Conservation (phyloP, 2,797 vertebrate species). For the Threskiornis aethiopicus region DNA sequence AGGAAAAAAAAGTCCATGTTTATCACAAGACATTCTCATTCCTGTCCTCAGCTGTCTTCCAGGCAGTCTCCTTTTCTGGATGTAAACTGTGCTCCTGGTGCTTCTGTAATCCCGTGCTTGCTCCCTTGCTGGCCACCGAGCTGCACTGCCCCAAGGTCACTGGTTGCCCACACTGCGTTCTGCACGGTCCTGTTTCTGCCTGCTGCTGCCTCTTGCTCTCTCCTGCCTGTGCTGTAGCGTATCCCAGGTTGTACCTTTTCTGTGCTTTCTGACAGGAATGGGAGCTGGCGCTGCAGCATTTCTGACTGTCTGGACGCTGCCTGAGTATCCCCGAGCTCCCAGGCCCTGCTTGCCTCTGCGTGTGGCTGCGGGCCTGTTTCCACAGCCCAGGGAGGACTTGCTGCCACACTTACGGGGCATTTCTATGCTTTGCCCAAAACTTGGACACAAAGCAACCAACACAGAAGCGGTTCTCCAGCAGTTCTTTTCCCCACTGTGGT, state of each 20-base stretch:
- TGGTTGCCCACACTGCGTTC: rapidly evolving
- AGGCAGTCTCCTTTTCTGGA: background rate
- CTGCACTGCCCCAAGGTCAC: background rate
- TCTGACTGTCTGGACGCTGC: background rate
- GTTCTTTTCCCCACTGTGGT: background rate
- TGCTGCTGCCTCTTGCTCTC: background rate
- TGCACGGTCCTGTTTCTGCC: background rate
- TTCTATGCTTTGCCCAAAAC: background rate
- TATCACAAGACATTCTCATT: background rate
- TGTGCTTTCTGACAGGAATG: background rate
- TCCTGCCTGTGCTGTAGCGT: background rate
- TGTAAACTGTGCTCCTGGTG: background rate
- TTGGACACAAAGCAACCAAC: background rate
- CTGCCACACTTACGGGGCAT: background rate
- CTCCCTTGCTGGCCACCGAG: background rate
- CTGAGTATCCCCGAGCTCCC: background rate
- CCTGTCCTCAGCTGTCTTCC: background rate
- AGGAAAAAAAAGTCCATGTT: background rate
- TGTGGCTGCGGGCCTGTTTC: background rate
- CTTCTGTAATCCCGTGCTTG: background rate
- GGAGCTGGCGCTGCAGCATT: background rate
- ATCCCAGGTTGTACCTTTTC: background rate
- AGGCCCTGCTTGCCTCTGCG: rapidly evolving
- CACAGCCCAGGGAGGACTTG: background rate
- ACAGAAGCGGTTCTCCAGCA: background rate